A percentile compares a stretch with the other conserved stretches of the same genome.
Conservation (phyloP, 2,888 invertebrate species). For the Pinctada fucata region DNA sequence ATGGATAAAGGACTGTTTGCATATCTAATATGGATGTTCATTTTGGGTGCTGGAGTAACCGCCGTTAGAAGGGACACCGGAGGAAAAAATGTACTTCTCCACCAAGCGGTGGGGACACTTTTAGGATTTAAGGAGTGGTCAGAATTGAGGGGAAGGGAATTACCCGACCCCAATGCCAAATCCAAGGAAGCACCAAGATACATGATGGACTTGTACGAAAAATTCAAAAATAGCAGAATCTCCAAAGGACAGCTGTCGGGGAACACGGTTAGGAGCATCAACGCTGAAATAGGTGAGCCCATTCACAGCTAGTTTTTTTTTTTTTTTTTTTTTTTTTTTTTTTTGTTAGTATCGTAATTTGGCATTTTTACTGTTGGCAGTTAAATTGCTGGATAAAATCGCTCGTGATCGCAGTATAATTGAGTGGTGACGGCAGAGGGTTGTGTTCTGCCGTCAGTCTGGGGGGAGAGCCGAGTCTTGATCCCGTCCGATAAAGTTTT, state of each 20-base stretch:
- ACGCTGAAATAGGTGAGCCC: conserved; percentile 61
- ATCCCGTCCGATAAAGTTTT: background rate
- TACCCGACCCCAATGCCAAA: conserved; percentile 46
- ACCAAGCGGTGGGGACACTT: conserved; percentile 60
- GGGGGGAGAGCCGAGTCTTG: background rate
- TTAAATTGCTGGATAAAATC: background rate
- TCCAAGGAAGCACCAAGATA: conserved; percentile 63
- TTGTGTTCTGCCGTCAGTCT: no score
- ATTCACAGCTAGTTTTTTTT: background rate
- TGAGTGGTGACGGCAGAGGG: no score
- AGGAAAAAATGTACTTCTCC: conserved; percentile 50
- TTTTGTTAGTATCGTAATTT: background rate
- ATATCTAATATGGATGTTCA: background rate
- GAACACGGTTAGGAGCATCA: conserved; percentile 69
- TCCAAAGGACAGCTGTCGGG: conserved; percentile 52
- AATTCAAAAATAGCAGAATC: conserved; percentile 61
- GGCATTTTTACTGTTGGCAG: background rate
- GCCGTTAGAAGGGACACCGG: background rate
- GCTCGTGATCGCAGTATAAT: no score
- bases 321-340: background rate
- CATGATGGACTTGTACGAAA: conserved; percentile 71
- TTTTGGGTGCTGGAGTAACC: background rate
- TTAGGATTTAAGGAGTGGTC: conserved; percentile 54
- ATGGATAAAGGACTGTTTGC: no score
- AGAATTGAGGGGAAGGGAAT: conserved; percentile 29